Evolutionary conservation across 2,888 invertebrate genomes (phyloP), one percentile per base, ranked within the genome.

Genomic region (Polydrusus tereticollis): DNA sequence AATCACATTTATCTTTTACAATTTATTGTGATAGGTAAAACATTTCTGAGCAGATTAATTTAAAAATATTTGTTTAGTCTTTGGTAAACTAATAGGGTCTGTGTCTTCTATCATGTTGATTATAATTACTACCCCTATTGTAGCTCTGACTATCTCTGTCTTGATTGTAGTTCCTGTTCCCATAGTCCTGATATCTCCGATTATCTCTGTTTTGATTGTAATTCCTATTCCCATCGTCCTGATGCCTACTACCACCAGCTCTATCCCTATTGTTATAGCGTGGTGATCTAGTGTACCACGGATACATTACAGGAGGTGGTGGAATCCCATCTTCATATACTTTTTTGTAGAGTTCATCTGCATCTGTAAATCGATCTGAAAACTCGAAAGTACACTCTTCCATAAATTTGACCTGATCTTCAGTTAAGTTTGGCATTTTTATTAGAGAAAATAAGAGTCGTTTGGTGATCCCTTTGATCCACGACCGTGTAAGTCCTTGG

Each of bases 371-470:
- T 68, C 87, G 79, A 67, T 86, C 81, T 1, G 83, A 80, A 81
- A 86, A 87, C 72, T 86, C 85, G 14, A 77, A 64, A 59, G 82
- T 80, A 75, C 86, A 86, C 78, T 85, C 84, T 73, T 85, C 83
- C 29, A 87, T 75, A 76, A 87, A 87, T 50, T 77, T 77, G 76
- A 82, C 75, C 76, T 87, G 86, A 43, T 84, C 85, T 26, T 80
- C 81, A 3, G 84, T 84, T 68, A 86, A 76, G 29, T 29, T 55
- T 4, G 72, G 26, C 69, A 69, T 69, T 23, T 5, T 65, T 41
- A 1, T 41, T 36, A 36, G 7, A 29, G 7, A 5, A 5, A 5
- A 7, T 29, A 5, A 7, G 7, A 29, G 29, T 29, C 29, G 29
- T 7, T n/a, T n/a, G n/a, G n/a, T n/a, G n/a, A n/a, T n/a, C n/a